These are phyloP conservation scores for Hippasteria phrygiana DNA, from an alignment of 53 echinoderm and acorn worm genomes.

Conservation along the genomic window DNA sequence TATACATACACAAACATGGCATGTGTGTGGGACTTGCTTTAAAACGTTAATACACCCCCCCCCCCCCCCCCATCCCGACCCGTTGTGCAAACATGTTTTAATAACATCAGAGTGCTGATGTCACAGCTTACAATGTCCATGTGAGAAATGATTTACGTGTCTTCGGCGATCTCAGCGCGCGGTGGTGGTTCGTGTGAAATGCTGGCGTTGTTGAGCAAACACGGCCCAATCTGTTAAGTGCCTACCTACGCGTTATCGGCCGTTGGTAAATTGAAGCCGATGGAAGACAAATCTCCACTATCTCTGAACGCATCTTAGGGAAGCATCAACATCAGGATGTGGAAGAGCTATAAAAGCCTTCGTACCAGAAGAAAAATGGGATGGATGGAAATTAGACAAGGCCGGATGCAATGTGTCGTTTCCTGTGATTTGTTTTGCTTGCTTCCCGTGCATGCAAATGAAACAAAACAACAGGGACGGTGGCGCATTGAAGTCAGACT, in stretches of 20 bases:
- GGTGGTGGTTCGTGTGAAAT: background rate
- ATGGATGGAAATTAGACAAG: background rate
- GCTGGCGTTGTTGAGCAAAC: slow-evolving; percentile 20
- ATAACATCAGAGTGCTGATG: background rate
- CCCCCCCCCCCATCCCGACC: background rate
- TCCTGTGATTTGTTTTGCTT: too few relatives aligned
- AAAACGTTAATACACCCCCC: background rate
- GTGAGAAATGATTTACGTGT: background rate
- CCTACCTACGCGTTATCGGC: slow-evolving; percentile 28
- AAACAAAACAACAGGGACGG: too few relatives aligned
- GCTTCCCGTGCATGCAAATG: too few relatives aligned
- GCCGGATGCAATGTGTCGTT: background rate
- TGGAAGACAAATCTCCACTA: background rate
- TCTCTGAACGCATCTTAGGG: background rate
- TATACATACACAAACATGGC: background rate
- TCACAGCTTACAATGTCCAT: background rate
- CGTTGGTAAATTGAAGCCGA: slow-evolving; percentile 22
- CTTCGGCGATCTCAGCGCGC: background rate
- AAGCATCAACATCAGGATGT: background rate
- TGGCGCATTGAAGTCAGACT: too few relatives aligned
- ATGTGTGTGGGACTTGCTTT: background rate
- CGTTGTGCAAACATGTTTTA: background rate
- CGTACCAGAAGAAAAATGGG: background rate
- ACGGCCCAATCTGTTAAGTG: slow-evolving; percentile 32
- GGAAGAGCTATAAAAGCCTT: background rate